A percentile compares a stretch with the other conserved stretches of the same genome.
phyloP scores from a whole-genome alignment of 2,888 invertebrate genomes.

The Malacosoma neustria region DNA sequence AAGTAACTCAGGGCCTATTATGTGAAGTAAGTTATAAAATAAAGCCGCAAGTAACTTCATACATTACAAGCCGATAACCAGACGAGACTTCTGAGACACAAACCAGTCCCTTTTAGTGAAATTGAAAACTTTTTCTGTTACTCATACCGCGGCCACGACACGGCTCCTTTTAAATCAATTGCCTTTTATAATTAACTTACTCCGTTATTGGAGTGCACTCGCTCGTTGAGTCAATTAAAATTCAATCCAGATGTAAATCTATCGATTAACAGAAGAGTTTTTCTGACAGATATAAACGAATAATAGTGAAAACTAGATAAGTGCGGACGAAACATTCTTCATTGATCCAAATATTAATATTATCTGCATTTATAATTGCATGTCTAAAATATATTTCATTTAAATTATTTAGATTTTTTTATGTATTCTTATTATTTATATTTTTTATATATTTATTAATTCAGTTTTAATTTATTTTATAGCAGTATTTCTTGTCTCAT shows the following conservation, averaged over 20 bases:
- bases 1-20: constrained; percentile 62
- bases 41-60: constrained; percentile 69
- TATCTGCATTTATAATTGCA: constrained; percentile 20
- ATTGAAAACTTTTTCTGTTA: constrained; percentile 76
- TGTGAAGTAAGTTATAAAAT: constrained; percentile 73
- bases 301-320: constrained; percentile 42
- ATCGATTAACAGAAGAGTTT: constrained; percentile 51
- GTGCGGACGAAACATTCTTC: constrained; percentile 11
- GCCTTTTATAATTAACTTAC: constrained; percentile 73
- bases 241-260: constrained; percentile 65
- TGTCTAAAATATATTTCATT: constrained; percentile 5
- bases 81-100: constrained; percentile 74
- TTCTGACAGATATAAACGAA: constrained; percentile 44
- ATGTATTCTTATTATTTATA: no score
- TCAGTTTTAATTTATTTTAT: no score
- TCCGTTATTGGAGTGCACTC: constrained; percentile 63
- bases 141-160: constrained; percentile 68
- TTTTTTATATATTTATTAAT: no score
- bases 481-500: no score
- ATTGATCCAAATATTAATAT: constrained; percentile 18
- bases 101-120: constrained; percentile 76
- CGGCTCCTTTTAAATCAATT: constrained; percentile 72
- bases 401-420: no score
- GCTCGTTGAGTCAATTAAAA: constrained; percentile 65
- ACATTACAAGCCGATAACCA: constrained; percentile 75